Percentiles rank a stretch among this genome's conserved stretches.
Evolutionary conservation across 1,140 invertebrate genomes (phyloP).

Genomic region (Drosophila ficusphila): DNA sequence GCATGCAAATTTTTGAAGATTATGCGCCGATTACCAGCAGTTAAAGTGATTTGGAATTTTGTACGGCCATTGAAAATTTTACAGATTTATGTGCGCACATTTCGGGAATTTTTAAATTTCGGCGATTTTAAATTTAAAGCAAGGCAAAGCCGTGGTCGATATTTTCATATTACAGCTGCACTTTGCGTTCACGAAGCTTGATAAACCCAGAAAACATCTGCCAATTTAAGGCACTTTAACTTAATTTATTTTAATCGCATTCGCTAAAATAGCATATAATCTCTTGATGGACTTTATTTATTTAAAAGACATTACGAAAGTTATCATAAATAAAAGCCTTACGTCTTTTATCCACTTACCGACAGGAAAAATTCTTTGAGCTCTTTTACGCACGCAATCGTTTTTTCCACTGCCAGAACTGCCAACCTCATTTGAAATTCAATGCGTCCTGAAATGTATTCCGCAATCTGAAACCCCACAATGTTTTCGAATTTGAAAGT

Average conservation of each 20-base stretch:
- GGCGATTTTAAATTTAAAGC: slow-evolving; percentile 12
- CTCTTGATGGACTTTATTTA: slow-evolving; percentile 1
- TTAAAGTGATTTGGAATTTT: slow-evolving; percentile 70
- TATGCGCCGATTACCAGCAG: slow-evolving; percentile 79
- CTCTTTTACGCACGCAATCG: slow-evolving; percentile 37
- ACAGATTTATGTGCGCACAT: slow-evolving; percentile 37
- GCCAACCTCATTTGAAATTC: slow-evolving; percentile 30
- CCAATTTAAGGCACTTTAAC: slow-evolving; percentile 13
- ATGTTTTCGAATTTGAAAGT: slow-evolving; percentile 16
- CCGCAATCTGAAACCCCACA: not conserved
- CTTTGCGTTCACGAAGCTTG: not conserved
- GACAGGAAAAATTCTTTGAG: slow-evolving; percentile 21
- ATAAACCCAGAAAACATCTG: slow-evolving; percentile 10
- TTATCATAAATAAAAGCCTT: not conserved
- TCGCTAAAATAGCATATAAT: not conserved
- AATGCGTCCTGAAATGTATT: slow-evolving; percentile 26
- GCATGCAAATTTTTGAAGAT: slow-evolving; percentile 83
- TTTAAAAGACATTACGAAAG: not conserved
- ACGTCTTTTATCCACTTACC: not conserved
- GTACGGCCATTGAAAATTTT: slow-evolving; percentile 27
- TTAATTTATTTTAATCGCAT: slow-evolving; percentile 13
- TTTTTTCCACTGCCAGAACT: slow-evolving; percentile 1
- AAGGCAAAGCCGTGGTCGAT: not conserved
- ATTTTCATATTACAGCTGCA: slow-evolving; percentile 8
- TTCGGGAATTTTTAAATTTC: slow-evolving; percentile 20